A percentile compares a stretch with the other conserved stretches of the same genome.
phyloP scores from a whole-genome alignment of 2,113 vertebrate genomes.

The Pedetes capensis region DNA sequence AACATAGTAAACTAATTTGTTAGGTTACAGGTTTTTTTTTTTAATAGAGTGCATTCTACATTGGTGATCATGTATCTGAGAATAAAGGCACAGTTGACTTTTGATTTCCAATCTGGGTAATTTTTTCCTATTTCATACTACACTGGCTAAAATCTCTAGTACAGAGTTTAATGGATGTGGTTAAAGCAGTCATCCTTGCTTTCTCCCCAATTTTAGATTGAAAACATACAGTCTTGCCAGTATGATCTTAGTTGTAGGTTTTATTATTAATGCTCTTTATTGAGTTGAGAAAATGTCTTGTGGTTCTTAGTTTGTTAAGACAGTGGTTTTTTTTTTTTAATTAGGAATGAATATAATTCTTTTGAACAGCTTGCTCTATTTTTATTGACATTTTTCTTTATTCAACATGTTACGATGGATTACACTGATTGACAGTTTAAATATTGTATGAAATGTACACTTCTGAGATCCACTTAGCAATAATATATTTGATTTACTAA shows the following conservation, averaged over 20 bases:
- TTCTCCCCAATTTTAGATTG: neutral
- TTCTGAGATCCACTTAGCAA: neutral
- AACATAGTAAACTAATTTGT: neutral
- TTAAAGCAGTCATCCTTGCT: neutral
- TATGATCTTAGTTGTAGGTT: neutral
- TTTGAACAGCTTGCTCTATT: neutral
- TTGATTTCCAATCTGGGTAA: neutral
- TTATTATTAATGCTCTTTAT: neutral
- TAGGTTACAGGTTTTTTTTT: neutral
- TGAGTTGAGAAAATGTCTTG: neutral
- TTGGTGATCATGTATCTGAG: neutral
- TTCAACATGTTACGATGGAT: no score
- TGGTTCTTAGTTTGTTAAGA: neutral
- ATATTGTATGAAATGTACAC: neutral
- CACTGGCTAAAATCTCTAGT: neutral
- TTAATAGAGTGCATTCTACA: neutral
- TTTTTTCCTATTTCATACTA: neutral
- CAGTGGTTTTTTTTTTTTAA: no score
- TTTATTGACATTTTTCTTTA: neutral
- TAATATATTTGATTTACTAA: neutral
- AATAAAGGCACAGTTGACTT: neutral
- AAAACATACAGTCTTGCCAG: neutral
- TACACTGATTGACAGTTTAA: neutral
- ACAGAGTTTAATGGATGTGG: neutral
- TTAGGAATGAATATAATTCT: neutral